These are phyloP conservation scores for Corynorhinus townsendii DNA, from an alignment of 2,113 vertebrate species.

Conservation along the genomic window DNA sequence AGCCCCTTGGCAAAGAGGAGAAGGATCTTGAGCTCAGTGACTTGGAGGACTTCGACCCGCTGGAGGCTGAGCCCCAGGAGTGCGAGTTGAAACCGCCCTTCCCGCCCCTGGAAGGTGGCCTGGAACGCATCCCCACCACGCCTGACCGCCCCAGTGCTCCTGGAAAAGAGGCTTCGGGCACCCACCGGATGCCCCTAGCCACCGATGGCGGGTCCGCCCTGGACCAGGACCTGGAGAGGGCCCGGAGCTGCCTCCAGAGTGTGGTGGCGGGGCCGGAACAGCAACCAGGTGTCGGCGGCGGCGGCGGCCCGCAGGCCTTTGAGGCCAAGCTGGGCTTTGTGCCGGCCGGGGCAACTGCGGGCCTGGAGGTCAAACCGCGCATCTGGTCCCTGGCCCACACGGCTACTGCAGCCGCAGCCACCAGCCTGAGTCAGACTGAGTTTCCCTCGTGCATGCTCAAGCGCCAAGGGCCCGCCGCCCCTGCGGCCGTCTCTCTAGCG, in stretches of 20 bases:
- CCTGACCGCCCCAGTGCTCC: slow-evolving; percentile 74
- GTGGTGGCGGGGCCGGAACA: slow-evolving; percentile 82
- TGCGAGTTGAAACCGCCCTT: slow-evolving; percentile 93
- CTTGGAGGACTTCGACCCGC: slow-evolving; percentile 92
- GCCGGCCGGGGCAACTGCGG: slow-evolving; percentile 79
- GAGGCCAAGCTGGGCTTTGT: slow-evolving; percentile 86
- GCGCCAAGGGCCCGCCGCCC: slow-evolving; percentile 82
- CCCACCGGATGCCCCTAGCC: slow-evolving; percentile 82
- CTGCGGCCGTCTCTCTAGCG: slow-evolving; percentile 65
- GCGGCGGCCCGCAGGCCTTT: slow-evolving; percentile 78
- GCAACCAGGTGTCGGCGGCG: slow-evolving; percentile 71
- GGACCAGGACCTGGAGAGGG: slow-evolving; percentile 83
- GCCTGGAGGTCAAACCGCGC: slow-evolving; percentile 93
- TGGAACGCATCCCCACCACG: slow-evolving; percentile 77
- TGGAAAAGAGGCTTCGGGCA: slow-evolving; percentile 80
- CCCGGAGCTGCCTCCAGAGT: slow-evolving; percentile 89
- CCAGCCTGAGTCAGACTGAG: slow-evolving; percentile 92
- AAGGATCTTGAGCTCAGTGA: slow-evolving; percentile 95
- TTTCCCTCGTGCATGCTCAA: slow-evolving; percentile 97
- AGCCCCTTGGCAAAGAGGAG: slow-evolving; percentile 85
- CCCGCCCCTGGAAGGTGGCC: slow-evolving; percentile 82
- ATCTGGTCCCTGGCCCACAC: slow-evolving; percentile 99
- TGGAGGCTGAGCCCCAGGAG: slow-evolving; percentile 91
- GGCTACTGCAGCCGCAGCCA: slow-evolving; percentile 91
- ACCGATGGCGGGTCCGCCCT: slow-evolving; percentile 56